Percentiles rank a stretch among this genome's conserved stretches.
These are phyloP conservation scores for Collichthys lucidus DNA, from an alignment of 2,113 vertebrate genomes.

Conservation along the genomic window DNA sequence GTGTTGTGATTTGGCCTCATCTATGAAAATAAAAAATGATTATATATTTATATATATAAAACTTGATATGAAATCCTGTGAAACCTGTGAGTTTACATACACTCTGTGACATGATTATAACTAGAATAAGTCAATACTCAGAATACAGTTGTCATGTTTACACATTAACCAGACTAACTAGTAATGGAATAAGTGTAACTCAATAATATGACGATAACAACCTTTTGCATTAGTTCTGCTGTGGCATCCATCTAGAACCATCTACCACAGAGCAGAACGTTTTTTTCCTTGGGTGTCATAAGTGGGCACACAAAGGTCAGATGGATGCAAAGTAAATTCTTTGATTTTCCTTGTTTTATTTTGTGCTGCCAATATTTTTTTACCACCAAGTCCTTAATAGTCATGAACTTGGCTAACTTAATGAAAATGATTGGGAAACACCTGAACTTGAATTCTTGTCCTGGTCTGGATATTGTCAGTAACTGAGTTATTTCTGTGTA, in stretches of 20 bases:
- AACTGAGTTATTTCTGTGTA: not conserved
- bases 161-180: constrained; percentile 2
- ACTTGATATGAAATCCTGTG: not conserved
- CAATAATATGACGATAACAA: constrained; percentile 3
- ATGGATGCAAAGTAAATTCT: not conserved
- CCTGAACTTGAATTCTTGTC: not conserved
- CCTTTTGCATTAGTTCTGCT: not conserved
- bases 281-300: not conserved
- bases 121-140: constrained; percentile 3
- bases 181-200: constrained; percentile 1
- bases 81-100: not conserved
- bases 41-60: too few species aligned
- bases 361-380: not conserved
- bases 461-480: not conserved
- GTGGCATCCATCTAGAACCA: not conserved
- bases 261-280: not conserved
- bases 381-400: not conserved
- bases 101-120: not conserved
- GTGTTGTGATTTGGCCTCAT: constrained; percentile 23
- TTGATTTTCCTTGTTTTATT: not conserved
- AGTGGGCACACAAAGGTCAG: not conserved
- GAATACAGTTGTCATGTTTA: not conserved
- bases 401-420: not conserved
- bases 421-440: not conserved
- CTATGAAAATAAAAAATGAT: not conserved